These are phyloP conservation scores for Sitta carolinensis DNA, from an alignment of 2,797 vertebrate genomes.

Conservation along the genomic window DNA sequence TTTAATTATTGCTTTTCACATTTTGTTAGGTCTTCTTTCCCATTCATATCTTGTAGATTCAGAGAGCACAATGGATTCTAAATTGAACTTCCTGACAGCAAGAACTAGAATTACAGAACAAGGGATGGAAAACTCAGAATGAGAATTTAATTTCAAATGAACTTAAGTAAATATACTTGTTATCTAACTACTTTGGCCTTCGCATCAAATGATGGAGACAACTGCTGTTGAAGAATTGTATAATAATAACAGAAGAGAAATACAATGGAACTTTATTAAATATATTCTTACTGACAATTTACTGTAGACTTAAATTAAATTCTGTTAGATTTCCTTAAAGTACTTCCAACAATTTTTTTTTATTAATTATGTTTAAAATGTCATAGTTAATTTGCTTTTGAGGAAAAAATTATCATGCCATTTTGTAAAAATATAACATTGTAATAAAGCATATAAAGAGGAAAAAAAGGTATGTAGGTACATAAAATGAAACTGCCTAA, in stretches of 20 bases:
- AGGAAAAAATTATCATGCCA: not conserved
- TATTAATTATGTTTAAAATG: slow-evolving; percentile 3
- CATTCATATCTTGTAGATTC: not conserved
- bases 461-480: not conserved
- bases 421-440: not conserved
- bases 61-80: not conserved
- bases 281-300: not conserved
- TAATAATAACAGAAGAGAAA: not conserved
- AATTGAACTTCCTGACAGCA: not conserved
- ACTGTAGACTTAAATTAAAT: not conserved
- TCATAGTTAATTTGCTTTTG: not conserved
- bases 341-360: not conserved
- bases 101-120: not conserved
- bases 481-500: not conserved
- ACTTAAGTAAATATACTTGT: not conserved
- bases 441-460: not conserved
- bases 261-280: slow-evolving; percentile 7
- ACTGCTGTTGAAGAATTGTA: not conserved
- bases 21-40: not conserved
- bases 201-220: not conserved
- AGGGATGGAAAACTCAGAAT: not conserved
- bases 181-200: not conserved
- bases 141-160: not conserved
- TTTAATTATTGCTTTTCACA: not conserved
- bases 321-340: not conserved